A percentile compares a stretch with the other conserved stretches of the same genome.
These are phyloP conservation scores for Mesaphorura yosii DNA, from an alignment of 1,140 invertebrate genomes.

Conservation along the genomic window DNA sequence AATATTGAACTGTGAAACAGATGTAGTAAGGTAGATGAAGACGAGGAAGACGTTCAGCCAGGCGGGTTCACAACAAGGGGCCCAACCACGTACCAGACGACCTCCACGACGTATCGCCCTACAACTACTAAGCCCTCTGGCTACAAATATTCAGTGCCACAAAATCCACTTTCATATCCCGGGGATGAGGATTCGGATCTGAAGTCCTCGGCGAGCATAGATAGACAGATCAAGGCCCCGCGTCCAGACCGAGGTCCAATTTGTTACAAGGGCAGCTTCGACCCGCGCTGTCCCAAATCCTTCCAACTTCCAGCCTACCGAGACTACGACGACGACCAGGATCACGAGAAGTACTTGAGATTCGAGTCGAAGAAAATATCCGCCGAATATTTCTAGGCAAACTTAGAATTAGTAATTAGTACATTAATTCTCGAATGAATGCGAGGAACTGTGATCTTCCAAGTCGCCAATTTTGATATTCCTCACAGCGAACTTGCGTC, in stretches of 20 bases:
- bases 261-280: slow-evolving; percentile 2
- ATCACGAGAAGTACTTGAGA: too few species aligned
- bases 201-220: slow-evolving; percentile 34
- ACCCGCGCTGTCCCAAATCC: background rate
- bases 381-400: too few species aligned
- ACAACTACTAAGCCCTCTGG: background rate
- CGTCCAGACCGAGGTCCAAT: background rate
- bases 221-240: slow-evolving; percentile 10
- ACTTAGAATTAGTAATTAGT: too few species aligned
- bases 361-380: too few species aligned
- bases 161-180: slow-evolving; percentile 33
- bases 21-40: background rate
- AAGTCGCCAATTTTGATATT: too few species aligned
- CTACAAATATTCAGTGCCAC: slow-evolving; percentile 5
- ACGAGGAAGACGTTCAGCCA: background rate
- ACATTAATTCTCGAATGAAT: too few species aligned
- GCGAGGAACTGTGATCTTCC: too few species aligned
- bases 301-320: too few species aligned
- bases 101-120: slow-evolving; percentile 1
- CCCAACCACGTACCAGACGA: background rate
- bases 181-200: slow-evolving; percentile 37
- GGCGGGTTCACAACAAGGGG: background rate
- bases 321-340: background rate
- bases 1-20: too few species aligned
- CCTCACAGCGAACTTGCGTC: too few species aligned